Percentiles rank a stretch among this genome's conserved stretches.
Evolutionary conservation across 2,113 vertebrate species (phyloP).

Genomic region (Trematomus loennbergii): DNA sequence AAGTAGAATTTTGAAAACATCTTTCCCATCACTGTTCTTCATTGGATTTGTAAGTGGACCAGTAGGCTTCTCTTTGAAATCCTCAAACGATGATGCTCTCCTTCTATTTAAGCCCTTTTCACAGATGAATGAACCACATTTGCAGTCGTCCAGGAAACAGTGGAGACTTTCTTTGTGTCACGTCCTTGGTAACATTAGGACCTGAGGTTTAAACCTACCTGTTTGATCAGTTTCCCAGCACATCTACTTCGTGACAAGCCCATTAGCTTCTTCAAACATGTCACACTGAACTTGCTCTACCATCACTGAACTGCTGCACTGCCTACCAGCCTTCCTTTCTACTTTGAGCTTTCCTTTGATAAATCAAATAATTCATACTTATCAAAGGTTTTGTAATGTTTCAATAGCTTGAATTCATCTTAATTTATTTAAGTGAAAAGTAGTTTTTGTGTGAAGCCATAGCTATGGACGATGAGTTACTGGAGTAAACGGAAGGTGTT

Average conservation of each 20-base stretch:
- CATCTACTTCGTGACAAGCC: not conserved
- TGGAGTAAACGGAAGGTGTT: too few species aligned
- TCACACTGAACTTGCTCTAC: too few species aligned
- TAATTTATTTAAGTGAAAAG: not conserved
- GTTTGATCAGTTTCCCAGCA: constrained; percentile 21
- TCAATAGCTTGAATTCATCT: too few species aligned
- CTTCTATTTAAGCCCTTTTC: not conserved
- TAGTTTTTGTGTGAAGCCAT: not conserved
- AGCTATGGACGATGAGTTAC: too few species aligned
- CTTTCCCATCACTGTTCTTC: too few species aligned
- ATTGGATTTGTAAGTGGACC: not conserved
- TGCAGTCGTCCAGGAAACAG: constrained; percentile 42
- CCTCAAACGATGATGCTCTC: not conserved
- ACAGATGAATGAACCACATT: constrained; percentile 4
- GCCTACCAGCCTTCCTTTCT: too few species aligned
- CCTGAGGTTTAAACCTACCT: constrained; percentile 12
- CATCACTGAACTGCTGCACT: too few species aligned
- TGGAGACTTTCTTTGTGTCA: constrained; percentile 10
- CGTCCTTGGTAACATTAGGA: constrained; percentile 42
- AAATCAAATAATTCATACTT: too few species aligned
- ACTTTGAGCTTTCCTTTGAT: too few species aligned
- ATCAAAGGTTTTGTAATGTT: too few species aligned
- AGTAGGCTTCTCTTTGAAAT: not conserved
- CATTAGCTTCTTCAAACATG: constrained; percentile 25
- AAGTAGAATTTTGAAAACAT: too few species aligned